Percentiles rank a stretch among this genome's conserved stretches.
These are phyloP conservation scores for Chrysogorgia sp. DNA, from an alignment of 92 coral and sea anemone species.

Conservation along the genomic window DNA sequence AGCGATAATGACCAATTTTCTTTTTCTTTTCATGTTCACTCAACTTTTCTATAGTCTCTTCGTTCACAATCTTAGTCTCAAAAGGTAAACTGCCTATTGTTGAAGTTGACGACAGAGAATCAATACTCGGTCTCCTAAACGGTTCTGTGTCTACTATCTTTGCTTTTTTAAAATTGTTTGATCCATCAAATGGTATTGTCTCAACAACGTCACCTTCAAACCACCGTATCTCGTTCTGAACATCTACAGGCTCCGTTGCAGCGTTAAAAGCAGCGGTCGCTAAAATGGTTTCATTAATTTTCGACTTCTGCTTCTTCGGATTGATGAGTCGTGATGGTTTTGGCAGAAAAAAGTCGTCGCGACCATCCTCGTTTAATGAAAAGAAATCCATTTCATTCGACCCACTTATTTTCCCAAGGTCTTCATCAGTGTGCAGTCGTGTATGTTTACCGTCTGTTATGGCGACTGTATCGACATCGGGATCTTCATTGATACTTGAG, in stretches of 20 bases:
- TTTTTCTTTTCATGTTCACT: slow-evolving; percentile 62
- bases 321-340: slow-evolving; percentile 47
- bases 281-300: slow-evolving; percentile 74
- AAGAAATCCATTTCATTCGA: slow-evolving; percentile 1
- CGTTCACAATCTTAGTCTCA: neutral
- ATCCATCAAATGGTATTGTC: neutral
- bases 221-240: slow-evolving; percentile 71
- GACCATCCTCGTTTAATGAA: slow-evolving; percentile 24
- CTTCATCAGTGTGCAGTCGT: neutral
- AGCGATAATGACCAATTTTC: slow-evolving; percentile 80
- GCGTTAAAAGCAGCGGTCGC: slow-evolving; percentile 93
- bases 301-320: slow-evolving; percentile 58
- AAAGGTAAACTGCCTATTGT: slow-evolving; percentile 25
- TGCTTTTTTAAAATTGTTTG: slow-evolving; percentile 19
- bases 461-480: neutral
- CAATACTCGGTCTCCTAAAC: slow-evolving; percentile 18
- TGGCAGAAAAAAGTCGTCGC: slow-evolving; percentile 34
- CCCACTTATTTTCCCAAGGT: neutral
- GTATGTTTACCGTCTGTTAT: neutral
- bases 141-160: neutral
- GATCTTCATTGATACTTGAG: slow-evolving; percentile 26
- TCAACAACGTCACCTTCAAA: slow-evolving; percentile 62
- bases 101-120: slow-evolving; percentile 26
- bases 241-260: slow-evolving; percentile 84
- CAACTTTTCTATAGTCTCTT: slow-evolving; percentile 7